Percentiles rank a stretch among this genome's conserved stretches.
Conservation (phyloP, 2,888 invertebrate genomes). For the Beris morrisii region DNA sequence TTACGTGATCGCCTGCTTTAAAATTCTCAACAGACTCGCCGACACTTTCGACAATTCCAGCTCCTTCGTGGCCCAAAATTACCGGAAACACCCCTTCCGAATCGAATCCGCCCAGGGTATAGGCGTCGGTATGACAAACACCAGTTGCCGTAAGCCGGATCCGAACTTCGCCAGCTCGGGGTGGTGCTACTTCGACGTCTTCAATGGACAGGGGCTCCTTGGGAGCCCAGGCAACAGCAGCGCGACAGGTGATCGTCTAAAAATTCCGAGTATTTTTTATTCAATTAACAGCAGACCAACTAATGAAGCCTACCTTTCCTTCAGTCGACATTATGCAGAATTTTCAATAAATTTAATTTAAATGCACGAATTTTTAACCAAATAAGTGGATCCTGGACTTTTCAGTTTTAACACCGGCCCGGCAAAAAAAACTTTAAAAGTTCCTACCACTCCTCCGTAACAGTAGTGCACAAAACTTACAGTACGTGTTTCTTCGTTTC, state of each 20-base stretch:
- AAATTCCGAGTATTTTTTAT: neutral
- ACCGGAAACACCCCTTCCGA: conserved; percentile 92
- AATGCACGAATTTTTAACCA: no score
- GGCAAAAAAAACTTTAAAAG: no score
- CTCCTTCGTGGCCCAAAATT: conserved; percentile 95
- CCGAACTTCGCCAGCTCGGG: conserved; percentile 89
- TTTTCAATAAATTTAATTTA: no score
- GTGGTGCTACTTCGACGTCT: conserved; percentile 91
- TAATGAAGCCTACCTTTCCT: conserved; percentile 2
- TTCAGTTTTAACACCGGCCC: no score
- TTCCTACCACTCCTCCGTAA: no score
- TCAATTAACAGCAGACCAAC: neutral
- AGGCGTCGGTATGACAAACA: conserved; percentile 91
- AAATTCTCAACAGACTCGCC: conserved; percentile 89
- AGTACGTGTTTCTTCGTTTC: no score
- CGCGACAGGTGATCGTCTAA: conserved; percentile 84
- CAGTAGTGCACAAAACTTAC: no score
- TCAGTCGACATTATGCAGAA: conserved; percentile 14
- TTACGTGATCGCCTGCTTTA: conserved; percentile 92
- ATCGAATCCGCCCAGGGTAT: conserved; percentile 84
- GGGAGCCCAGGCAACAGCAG: conserved; percentile 96
- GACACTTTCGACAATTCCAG: conserved; percentile 94
- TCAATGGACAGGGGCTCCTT: conserved; percentile 88
- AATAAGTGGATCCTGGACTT: no score
- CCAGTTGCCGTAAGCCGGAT: conserved; percentile 78